Percentiles rank a stretch among this genome's conserved stretches.
These are phyloP conservation scores for Dermatophagoides farinae DNA, from an alignment of 1,140 invertebrate genomes.

Conservation along the genomic window DNA sequence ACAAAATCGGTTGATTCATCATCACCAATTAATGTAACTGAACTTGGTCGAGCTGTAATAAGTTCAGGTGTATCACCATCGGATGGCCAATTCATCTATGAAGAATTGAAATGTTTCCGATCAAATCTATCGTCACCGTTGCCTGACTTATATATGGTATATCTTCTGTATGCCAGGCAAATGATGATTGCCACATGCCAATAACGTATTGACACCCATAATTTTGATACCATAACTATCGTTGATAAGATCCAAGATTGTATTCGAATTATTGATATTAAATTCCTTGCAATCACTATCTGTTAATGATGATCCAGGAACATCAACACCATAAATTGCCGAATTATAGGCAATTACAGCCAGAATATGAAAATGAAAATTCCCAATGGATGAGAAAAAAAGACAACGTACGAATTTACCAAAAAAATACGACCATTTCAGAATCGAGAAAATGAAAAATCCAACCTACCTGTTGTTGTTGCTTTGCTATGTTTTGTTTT, in stretches of 20 bases:
- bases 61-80: constrained; percentile 76
- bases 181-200: constrained; percentile 99
- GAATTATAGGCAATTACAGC: constrained; percentile 70
- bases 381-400: too few species aligned
- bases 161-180: constrained; percentile 98
- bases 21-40: constrained; percentile 43
- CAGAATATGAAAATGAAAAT: too few species aligned
- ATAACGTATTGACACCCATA: constrained; percentile 93
- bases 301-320: constrained; percentile 78
- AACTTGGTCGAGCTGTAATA: constrained; percentile 71
- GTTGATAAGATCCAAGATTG: constrained; percentile 80
- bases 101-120: constrained; percentile 70
- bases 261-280: constrained; percentile 84
- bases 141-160: constrained; percentile 88
- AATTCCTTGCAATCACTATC: constrained; percentile 69
- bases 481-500: too few species aligned
- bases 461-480: too few species aligned
- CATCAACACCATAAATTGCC: constrained; percentile 87
- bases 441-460: too few species aligned
- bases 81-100: constrained; percentile 66
- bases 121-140: constrained; percentile 77
- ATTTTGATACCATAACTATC: constrained; percentile 90
- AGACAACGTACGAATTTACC: too few species aligned
- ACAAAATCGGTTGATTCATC: constrained; percentile 35
- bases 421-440: too few species aligned